A percentile compares a stretch with the other conserved stretches of the same genome.
phyloP scores from a whole-genome alignment of 1,140 invertebrate species.

The Hypsibius dujardini region DNA sequence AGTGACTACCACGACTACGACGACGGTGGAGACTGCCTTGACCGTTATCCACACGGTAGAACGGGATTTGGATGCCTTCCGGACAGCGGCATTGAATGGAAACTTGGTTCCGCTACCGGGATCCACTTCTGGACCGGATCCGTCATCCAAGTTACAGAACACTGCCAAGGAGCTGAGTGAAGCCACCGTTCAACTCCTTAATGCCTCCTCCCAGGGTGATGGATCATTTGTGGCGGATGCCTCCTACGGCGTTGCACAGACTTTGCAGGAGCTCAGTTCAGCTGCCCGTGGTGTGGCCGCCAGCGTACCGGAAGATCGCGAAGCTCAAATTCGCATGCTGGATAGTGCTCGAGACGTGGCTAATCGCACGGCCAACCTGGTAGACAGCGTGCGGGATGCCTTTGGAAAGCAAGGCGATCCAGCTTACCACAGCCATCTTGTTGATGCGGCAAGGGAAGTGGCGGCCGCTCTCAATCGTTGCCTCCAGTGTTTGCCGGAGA shows the following conservation, averaged over 20 bases:
- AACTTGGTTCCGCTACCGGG: conserved; percentile 56
- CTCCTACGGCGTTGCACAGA: conserved; percentile 56
- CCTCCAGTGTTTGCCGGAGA: conserved; percentile 65
- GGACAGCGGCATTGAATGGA: conserved; percentile 48
- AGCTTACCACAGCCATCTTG: conserved; percentile 42
- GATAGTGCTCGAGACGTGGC: conserved; percentile 60
- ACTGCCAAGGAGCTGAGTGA: conserved; percentile 28
- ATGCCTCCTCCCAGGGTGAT: conserved; percentile 60
- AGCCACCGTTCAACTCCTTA: conserved; percentile 58
- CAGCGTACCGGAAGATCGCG: conserved; percentile 41
- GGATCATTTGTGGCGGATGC: conserved; percentile 62
- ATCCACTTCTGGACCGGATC: background rate
- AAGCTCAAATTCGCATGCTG: conserved; percentile 46
- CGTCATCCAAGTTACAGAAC: background rate
- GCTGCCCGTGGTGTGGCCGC: conserved; percentile 54
- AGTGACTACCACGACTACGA: background rate
- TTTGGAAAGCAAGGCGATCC: conserved; percentile 43
- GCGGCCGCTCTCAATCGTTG: conserved; percentile 38
- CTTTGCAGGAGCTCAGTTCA: conserved; percentile 48
- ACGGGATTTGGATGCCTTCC: conserved; percentile 60
- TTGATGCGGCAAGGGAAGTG: conserved; percentile 35
- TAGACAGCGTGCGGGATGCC: conserved; percentile 54
- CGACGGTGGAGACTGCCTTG: conserved; percentile 50
- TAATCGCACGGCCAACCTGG: conserved; percentile 48
- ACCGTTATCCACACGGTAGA: conserved; percentile 60